Evolutionary conservation across 2,888 invertebrate genomes (phyloP), one percentile per base, ranked within the genome.

Genomic region (Serripes groenlandicus): DNA sequence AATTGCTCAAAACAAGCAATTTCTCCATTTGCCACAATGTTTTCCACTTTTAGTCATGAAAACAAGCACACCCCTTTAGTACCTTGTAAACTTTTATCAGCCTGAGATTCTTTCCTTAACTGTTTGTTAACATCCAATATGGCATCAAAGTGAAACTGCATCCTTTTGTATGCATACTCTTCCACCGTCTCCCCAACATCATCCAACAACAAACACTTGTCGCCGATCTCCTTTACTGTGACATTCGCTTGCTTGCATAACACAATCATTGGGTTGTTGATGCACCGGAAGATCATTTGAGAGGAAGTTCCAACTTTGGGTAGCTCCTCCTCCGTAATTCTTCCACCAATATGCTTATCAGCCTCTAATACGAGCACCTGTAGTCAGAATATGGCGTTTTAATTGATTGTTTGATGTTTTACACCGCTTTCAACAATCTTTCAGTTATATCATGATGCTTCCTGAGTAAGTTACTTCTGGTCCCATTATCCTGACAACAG

Each of bases 251-350:
- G 95, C 80, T 94, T 92, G 88, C 95, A 94, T 79, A 95, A 92
- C 1, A 95, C 82, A 15, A 94, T 92, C 49, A 95, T 91, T 1
- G 95, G 95, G 89, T 95, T 95, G 91, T 95, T 95, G 66, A 93
- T 89, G 73, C 94, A 92, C 3, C 95, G 95, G n/a, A 94, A 94
- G 34, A 96, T 89, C 7, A 95, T 91, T 83, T 95, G 95, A 3
- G 95, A 95, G 1, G 64, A 76, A 3, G 56, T 62, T 21, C 66
- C 58, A 35, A 74, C 62, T 49, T 60, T 54, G 35, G 62, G 37
- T 1, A 34, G 52, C 26, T 81, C 49, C 28, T 92, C 91, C 73
- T 95, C 95, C 35, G 88, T 86, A 49, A 95, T 93, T 18, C 95
- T 92, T 0, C 95, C 95, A n/a, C 95, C 95, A 18, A 95, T 87